A percentile compares a stretch with the other conserved stretches of the same genome.
Evolutionary conservation across 1,140 invertebrate species (phyloP).

Genomic region (Drosophila bifasciata): DNA sequence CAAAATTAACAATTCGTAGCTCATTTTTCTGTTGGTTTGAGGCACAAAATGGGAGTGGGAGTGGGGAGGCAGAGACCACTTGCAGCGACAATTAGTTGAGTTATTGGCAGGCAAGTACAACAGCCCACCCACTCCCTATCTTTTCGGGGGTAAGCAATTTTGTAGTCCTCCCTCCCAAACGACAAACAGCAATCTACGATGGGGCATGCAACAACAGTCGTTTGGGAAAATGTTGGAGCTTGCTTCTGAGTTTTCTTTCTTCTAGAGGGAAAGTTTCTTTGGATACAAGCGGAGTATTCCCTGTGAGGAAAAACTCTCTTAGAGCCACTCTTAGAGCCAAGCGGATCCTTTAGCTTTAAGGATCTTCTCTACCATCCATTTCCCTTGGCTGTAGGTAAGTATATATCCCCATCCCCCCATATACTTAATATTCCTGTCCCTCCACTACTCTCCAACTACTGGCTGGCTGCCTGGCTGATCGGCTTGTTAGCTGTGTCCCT

Average conservation of each 20-base stretch:
- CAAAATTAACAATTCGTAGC: conserved; percentile 54
- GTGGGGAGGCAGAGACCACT: conserved; percentile 16
- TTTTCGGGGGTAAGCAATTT: conserved; percentile 20
- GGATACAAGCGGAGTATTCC: too few species aligned
- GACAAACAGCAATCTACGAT: conserved; percentile 14
- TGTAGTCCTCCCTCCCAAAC: conserved; percentile 3
- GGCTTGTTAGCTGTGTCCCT: conserved; percentile 36
- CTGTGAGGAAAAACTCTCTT: neutral
- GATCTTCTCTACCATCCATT: neutral
- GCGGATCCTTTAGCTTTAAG: too few species aligned
- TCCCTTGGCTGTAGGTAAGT: conserved; percentile 8
- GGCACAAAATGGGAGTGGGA: neutral
- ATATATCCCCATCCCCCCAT: neutral
- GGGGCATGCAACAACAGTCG: neutral
- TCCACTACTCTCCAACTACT: neutral
- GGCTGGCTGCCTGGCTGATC: conserved; percentile 23
- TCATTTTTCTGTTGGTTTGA: conserved; percentile 39
- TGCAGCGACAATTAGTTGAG: conserved; percentile 51
- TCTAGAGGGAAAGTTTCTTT: neutral
- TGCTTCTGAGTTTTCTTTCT: neutral
- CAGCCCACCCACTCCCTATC: neutral
- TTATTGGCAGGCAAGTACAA: conserved; percentile 36
- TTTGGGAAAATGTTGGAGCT: neutral
- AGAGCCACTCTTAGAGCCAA: neutral
- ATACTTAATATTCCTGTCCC: too few species aligned